Evolutionary conservation across 2,113 vertebrate genomes (phyloP), one percentile per base, ranked within the genome.

Genomic region (Hippocampus comes): DNA sequence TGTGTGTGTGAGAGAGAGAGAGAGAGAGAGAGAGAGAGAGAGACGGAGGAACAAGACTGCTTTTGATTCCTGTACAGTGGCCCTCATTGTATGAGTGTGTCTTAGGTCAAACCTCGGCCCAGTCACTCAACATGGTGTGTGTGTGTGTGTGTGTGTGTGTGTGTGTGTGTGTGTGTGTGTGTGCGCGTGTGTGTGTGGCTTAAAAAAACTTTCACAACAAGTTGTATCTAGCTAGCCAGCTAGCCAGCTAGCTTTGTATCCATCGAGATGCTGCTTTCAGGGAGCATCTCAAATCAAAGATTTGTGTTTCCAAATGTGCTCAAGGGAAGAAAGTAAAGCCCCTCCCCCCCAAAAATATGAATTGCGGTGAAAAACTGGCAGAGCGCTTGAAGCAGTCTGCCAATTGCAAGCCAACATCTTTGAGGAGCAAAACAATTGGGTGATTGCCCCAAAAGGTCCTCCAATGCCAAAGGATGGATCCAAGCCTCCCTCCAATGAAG

Each of bases 41-140:
- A 27, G 2, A 15, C 11, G 4, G 30, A 34, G 27, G 27, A 59
- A 61, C 59, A 61, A 61, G 27, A 61, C 59, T 34, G 59, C 59
- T 34, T 27, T 34, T 65, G 75, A 43, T 77, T 70, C 70, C 25
- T 18, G 23, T 68, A 73, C 38, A 21, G 71, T n/a, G 9, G 25
- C 57, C 7, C 25, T 68, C 56, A 74, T 71, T 74, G 27, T 18
- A 21, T 61, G 69, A 73, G 73, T 67, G 60, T 51, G 67, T 55
- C 10, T 55, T 15, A 42, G 63, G 67, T 73, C 48, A 76, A 57
- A 18, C 63, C 23, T 34, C 7, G 21, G 63, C n/a, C 55, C 46
- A 8, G 38, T 30, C 21, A 21, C 38, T 73, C 66, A 65, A 70
- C 48, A 56, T 53, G 66, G 9, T 34, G 43, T 25, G 49, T 21